These are phyloP conservation scores for Solea senegalensis DNA, from an alignment of 2,113 vertebrate genomes.

Conservation along the genomic window DNA sequence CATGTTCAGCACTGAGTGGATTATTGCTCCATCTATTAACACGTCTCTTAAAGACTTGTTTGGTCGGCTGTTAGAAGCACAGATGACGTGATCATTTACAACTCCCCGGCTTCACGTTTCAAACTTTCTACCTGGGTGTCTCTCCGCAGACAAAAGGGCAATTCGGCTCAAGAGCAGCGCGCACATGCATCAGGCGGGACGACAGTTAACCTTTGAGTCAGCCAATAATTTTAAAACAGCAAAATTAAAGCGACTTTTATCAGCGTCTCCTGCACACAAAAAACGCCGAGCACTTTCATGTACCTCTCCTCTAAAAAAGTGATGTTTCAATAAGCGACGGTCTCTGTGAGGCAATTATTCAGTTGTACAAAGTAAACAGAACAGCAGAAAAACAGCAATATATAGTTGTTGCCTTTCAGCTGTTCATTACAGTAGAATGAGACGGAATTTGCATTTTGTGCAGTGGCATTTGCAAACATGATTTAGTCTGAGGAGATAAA, in stretches of 20 bases:
- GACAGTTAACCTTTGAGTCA: slow-evolving; percentile 93
- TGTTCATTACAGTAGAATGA: neutral
- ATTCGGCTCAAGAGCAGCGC: slow-evolving; percentile 73
- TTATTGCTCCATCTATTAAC: slow-evolving; percentile 75
- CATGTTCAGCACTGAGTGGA: slow-evolving; percentile 76
- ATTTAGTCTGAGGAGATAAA: neutral
- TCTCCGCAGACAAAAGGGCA: slow-evolving; percentile 5
- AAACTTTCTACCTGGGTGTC: slow-evolving; percentile 48
- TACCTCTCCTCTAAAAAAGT: neutral
- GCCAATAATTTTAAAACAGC: slow-evolving; percentile 84
- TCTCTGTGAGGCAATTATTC: slow-evolving; percentile 6
- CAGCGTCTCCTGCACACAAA: slow-evolving; percentile 39
- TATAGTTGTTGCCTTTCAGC: neutral
- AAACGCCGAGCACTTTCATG: slow-evolving; percentile 22
- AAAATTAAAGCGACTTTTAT: slow-evolving; percentile 49
- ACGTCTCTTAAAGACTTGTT: slow-evolving; percentile 65
- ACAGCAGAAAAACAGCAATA: neutral
- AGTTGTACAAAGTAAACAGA: slow-evolving; percentile 22
- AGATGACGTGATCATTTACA: slow-evolving; percentile 60
- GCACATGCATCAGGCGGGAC: slow-evolving; percentile 84
- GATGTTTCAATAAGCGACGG: slow-evolving; percentile 13
- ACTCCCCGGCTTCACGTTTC: slow-evolving; percentile 26
- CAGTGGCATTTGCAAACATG: slow-evolving; percentile 35
- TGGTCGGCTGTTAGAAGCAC: slow-evolving; percentile 40
- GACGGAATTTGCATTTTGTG: slow-evolving; percentile 2